These are phyloP conservation scores for Lydus trimaculatus DNA, from an alignment of 2,888 invertebrate species.

Conservation along the genomic window DNA sequence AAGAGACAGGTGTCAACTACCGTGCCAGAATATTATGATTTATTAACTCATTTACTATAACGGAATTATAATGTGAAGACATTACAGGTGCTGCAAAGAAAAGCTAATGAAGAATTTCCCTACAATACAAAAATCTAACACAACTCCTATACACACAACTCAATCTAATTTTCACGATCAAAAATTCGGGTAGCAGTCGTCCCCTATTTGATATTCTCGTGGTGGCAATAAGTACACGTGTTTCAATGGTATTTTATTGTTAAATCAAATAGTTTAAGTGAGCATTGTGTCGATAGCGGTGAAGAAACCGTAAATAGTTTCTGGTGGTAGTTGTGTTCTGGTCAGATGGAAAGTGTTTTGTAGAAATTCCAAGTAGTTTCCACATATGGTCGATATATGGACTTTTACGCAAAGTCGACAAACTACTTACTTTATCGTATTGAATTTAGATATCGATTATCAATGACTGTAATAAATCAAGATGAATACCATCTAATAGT, in stretches of 20 bases:
- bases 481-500: slow-evolving; percentile 33
- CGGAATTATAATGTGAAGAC: slow-evolving; percentile 20
- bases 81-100: slow-evolving; percentile 4
- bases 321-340: slow-evolving; percentile 35
- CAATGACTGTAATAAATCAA: slow-evolving; percentile 54
- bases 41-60: slow-evolving; percentile 28
- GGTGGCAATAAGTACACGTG: not conserved
- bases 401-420: slow-evolving; percentile 46
- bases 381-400: slow-evolving; percentile 50
- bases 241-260: not conserved
- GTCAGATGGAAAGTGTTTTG: slow-evolving; percentile 55
- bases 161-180: not conserved
- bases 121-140: not conserved
- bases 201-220: not conserved
- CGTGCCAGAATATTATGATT: slow-evolving; percentile 34
- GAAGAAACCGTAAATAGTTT: slow-evolving; percentile 34
- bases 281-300: not conserved
- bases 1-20: slow-evolving; percentile 36
- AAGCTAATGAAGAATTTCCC: not conserved
- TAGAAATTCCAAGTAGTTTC: slow-evolving; percentile 46
- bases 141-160: no score
- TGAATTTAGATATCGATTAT: slow-evolving; percentile 53
- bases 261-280: not conserved
- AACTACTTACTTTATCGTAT: slow-evolving; percentile 49
- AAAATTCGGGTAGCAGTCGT: not conserved